phyloP scores from a whole-genome alignment of 2,888 invertebrate species.

The Scaptodrosophila latifasciaeformis region DNA sequence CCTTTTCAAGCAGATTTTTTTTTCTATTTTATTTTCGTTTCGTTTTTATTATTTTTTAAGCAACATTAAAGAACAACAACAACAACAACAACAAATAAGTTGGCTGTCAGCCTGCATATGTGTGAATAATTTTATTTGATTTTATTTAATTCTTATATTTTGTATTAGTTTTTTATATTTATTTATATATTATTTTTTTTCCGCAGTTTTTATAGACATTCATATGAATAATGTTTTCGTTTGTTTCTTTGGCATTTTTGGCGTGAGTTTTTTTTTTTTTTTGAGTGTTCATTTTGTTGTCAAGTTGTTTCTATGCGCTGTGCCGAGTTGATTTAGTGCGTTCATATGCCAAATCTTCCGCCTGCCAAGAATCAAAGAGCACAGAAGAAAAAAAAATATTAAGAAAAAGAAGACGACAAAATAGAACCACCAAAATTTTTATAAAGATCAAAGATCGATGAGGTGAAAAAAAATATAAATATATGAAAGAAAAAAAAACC shows the following conservation, averaged over 20 bases:
- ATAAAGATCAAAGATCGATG: not conserved
- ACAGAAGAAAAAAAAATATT: not conserved
- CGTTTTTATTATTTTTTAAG: no score
- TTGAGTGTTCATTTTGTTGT: slow-evolving; percentile 63
- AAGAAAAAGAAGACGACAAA: not conserved
- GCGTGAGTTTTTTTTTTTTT: not conserved
- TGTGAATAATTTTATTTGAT: slow-evolving; percentile 27
- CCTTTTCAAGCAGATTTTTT: slow-evolving; percentile 46
- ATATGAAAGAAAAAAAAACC: no score
- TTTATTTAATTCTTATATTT: not conserved
- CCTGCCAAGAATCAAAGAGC: slow-evolving; percentile 15
- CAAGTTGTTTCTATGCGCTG: slow-evolving; percentile 65
- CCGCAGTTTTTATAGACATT: slow-evolving; percentile 60
- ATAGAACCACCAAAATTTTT: not conserved
- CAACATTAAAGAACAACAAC: slow-evolving; percentile 12
- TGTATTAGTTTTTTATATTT: slow-evolving; percentile 27
- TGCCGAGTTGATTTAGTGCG: slow-evolving; percentile 56
- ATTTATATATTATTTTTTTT: slow-evolving; percentile 35
- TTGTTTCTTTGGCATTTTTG: slow-evolving; percentile 43
- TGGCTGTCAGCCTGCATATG: slow-evolving; percentile 47
- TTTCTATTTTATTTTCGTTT: no score
- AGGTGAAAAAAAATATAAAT: no score
- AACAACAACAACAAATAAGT: slow-evolving; percentile 32
- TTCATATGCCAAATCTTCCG: slow-evolving; percentile 59
- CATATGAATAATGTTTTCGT: slow-evolving; percentile 67